Conservation (phyloP, 2,113 vertebrate species). For the Megatriorchis doriae region DNA sequence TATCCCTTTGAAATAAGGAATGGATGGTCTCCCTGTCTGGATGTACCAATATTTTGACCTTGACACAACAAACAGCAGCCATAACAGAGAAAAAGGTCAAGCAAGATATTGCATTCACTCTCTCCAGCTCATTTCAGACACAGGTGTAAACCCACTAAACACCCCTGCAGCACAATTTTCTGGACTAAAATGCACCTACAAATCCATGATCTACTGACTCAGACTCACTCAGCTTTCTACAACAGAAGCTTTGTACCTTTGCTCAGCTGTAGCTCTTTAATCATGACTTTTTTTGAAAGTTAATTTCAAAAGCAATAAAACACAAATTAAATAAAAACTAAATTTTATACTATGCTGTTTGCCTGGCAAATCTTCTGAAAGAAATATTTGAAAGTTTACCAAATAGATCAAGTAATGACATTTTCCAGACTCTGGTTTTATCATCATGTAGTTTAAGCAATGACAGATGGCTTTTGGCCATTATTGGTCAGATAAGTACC, state of each 20-base stretch:
- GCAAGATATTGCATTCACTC: background rate
- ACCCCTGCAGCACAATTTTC: background rate
- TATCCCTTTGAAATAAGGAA: background rate
- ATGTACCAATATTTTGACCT: background rate
- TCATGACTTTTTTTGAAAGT: background rate
- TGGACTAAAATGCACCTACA: background rate
- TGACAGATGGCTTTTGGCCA: conserved; percentile 28
- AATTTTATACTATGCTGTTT: conserved; percentile 26
- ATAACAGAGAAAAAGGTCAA: background rate
- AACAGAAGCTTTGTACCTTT: conserved; percentile 28
- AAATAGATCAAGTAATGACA: conserved; percentile 63
- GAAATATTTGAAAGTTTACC: conserved; percentile 61
- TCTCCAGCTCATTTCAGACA: background rate
- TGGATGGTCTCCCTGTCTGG: background rate
- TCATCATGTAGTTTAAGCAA: conserved; percentile 55
- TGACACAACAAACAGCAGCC: background rate
- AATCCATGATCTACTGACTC: background rate
- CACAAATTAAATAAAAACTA: conserved; percentile 61
- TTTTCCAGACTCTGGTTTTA: conserved; percentile 63
- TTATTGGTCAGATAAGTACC: conserved; percentile 23
- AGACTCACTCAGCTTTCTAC: background rate
- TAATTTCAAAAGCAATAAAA: conserved; percentile 61
- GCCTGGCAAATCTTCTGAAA: conserved; percentile 65
- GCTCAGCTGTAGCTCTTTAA: conserved; percentile 25
- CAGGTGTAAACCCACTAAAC: background rate